phyloP scores from a whole-genome alignment of 2,797 vertebrate genomes.

The Halcyon badia region DNA sequence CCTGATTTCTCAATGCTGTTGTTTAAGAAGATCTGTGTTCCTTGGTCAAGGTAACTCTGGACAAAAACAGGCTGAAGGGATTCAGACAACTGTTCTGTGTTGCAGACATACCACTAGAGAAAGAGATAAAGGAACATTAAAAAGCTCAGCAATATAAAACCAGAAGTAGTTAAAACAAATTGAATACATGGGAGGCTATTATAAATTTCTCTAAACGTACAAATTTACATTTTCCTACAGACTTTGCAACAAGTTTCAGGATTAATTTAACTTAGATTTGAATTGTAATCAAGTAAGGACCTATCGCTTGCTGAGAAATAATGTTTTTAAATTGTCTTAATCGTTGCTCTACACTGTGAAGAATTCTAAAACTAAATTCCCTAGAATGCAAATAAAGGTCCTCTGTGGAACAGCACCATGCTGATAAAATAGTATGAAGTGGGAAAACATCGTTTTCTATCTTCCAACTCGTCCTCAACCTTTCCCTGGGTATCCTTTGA shows the following conservation, averaged over 20 bases:
- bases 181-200: background rate
- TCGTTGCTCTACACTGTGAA: background rate
- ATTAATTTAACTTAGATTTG: background rate
- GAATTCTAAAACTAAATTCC: background rate
- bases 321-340: background rate
- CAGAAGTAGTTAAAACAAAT: background rate
- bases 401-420: background rate
- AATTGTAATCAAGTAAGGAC: background rate
- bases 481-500: background rate
- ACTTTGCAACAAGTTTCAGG: background rate
- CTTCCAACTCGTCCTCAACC: background rate
- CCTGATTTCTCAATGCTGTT: constrained; percentile 94
- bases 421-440: background rate
- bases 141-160: constrained; percentile 1
- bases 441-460: background rate
- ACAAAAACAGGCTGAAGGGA: constrained; percentile 87
- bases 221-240: background rate
- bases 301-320: background rate
- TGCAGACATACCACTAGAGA: constrained; percentile 93
- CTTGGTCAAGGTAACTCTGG: constrained; percentile 92
- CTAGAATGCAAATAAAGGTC: background rate
- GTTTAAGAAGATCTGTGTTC: constrained; percentile 91
- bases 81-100: constrained; percentile 89
- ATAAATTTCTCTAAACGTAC: background rate
- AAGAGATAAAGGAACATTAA: constrained; percentile 39